phyloP scores from a whole-genome alignment of 2,888 invertebrate genomes.

The Rotaria sp. region DNA sequence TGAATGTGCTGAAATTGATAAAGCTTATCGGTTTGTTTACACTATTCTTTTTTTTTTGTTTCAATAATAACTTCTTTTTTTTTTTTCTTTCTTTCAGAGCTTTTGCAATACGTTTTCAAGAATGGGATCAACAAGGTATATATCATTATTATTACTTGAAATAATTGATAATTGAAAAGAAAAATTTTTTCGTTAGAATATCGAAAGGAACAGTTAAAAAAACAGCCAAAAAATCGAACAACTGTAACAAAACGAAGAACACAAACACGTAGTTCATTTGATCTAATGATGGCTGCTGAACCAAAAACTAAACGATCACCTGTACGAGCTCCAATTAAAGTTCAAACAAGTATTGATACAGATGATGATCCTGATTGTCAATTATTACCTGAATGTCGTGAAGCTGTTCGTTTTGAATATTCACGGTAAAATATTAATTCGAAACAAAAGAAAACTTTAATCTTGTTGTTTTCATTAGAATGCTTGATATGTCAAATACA shows the following conservation, averaged over 20 bases:
- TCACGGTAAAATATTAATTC: neutral
- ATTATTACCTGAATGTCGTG: conserved; percentile 22
- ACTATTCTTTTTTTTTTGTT: neutral
- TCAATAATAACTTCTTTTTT: neutral
- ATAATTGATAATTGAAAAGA: neutral
- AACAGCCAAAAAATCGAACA: neutral
- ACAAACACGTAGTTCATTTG: neutral
- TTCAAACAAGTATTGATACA: neutral
- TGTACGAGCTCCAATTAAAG: neutral
- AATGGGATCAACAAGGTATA: conserved; percentile 9
- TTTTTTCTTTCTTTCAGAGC: neutral
- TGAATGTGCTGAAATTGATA: conserved; percentile 8
- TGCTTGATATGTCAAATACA: conserved; percentile 16
- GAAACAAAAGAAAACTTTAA: neutral
- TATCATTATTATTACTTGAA: neutral
- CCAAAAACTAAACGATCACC: conserved; percentile 1
- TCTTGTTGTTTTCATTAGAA: neutral
- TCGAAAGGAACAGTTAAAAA: neutral
- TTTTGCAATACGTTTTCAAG: neutral
- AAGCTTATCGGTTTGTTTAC: neutral
- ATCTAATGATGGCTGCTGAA: neutral
- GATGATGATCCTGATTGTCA: neutral
- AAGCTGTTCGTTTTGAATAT: conserved; percentile 10
- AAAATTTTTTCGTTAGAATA: neutral
- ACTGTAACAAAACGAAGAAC: neutral